Base-by-base conservation (phyloP, 2,113 vertebrate species). In the Condylura cristata region DNA sequence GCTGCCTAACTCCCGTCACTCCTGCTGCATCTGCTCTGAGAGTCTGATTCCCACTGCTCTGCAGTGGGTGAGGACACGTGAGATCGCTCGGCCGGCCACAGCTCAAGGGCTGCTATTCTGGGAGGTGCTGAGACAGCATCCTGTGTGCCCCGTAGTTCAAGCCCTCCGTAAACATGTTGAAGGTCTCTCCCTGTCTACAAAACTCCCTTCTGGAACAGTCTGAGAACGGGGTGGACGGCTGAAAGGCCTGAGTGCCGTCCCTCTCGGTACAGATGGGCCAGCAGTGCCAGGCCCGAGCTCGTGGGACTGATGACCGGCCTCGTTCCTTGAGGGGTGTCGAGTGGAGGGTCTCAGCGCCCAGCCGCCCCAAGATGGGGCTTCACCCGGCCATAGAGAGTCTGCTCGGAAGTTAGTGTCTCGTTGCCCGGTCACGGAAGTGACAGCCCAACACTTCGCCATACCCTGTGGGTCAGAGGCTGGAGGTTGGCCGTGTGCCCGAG, bases 211-310 rank as follows among this genome's bases (percentile, higher is more conserved):
- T 0, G 51, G 37, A 80, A 18, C 20, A n/a, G 11, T 24, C n/a
- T 11, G 39, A 81, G 39, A 18, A 76, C 30, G 5, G 3, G 34
- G 16, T 5, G 2, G 66, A 30, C 60, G 17, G 16, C 78, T 39
- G 39, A 72, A 37, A 26, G n/a, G 2, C 2, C 13, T 22, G 14
- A 13, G 6, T 0, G 3, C 16, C 3, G 18, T 0, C 2, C 65
- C 13, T 44, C 72, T 41, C 63, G 1, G 0, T 0, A 8, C 1
- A 39, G 78, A 34, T 46, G 22, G 6, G 7, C 17, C 6, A 2
- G 22, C 41, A 17, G 61, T 56, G 8, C 39, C 18, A 24, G 0
- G 5, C 48, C 46, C 8, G 46, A 41, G 46, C 28, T 56, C 28
- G 24, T 11, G 3, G 30, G n/a, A 9, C 17, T 61, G 41, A n/a